Evolutionary conservation across 2,888 invertebrate genomes (phyloP), one percentile per base, ranked within the genome.

Genomic region (Eupithecia centaureata): DNA sequence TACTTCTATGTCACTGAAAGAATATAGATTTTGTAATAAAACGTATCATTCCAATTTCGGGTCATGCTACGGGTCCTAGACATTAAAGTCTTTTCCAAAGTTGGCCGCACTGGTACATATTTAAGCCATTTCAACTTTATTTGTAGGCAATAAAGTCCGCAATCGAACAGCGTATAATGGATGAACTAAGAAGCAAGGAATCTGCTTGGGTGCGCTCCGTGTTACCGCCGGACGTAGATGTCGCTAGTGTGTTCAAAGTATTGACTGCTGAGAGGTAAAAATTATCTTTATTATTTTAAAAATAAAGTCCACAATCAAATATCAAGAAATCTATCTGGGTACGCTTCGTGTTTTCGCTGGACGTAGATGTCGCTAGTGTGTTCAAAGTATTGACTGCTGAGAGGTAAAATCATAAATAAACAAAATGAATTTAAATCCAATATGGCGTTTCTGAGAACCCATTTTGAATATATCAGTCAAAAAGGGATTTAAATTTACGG

Each of bases 311-410:
- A n/a, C n/a, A n/a, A n/a, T n/a, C n/a, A n/a, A n/a, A n/a, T n/a
- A n/a, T n/a, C 15, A 82, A 79, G 15, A 87, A 91, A 75, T 88
- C 87, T 0, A 86, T 88, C 10, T 89, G 88, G 89, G 84, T 85
- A 5, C 87, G 89, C 1, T 81, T 82, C 0, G 87, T 86, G 2
- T 68, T 90, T 51, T 87, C 87, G 13, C 87, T 88, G 0, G 90
- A 88, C 30, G 85, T 90, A 1, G 86, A 89, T 67, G 84, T 88
- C 13, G 81, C 83, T 25, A 79, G 77, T 51, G 77, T 91, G 2
- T 85, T 93, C 61, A 91, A 91, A 75, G 85, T 87, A 12, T 83
- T 93, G 10, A 90, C 88, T 25, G 85, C 87, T 22, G 91, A 92
- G 56, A 91, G 92, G 92, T 92, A 76, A 58, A 27, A 38, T 15